Evolutionary conservation across 2,113 vertebrate genomes (phyloP), one percentile per base, ranked within the genome.

Genomic region (Amblyopsis rosae): DNA sequence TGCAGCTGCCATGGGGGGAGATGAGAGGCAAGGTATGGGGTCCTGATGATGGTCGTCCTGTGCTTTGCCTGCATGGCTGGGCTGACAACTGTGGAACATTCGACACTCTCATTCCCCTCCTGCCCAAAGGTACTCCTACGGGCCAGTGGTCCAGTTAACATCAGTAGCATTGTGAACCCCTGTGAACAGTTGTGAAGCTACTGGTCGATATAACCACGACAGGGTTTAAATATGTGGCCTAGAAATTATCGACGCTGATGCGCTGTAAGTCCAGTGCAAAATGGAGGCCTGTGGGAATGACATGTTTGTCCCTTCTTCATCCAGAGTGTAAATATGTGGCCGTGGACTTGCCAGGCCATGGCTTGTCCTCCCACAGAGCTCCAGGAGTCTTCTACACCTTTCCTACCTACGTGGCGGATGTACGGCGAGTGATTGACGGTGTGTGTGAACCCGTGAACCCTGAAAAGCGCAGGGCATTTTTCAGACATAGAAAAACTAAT

Each of bases 301-400:
- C 26, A 16, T 46, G 19, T 61, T 13, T 80, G 12, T 56, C 16
- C 59, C 32, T 75, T 26, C 64, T 63, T 9, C 62, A 26, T 1
- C 62, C 88, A 99, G 97, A 89, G 58, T 93, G 67, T 64, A 86
- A 78, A 45, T 98, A 93, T 0, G 90, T 98, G 48, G 95, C 95
- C 6, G 59, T 97, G 83, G 97, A 98, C 76, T 90, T 97, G 47
- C 79, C 92, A 3, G 97, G 97, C 17, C 96, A 98, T 0, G 96
- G 96, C 0, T 74, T 88, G 12, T 98, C 96, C 0, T 96, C 96
- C 7, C 96, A 96, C 76, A 86, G 94, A 12, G 87, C 91, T 48
- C 81, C 93, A 1, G 96, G 96, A 12, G 74, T 85, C 48, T 72
- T 75, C 0, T 95, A 96, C 80, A 5, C 83, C 63, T 90, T 94